A percentile compares a stretch with the other conserved stretches of the same genome.
phyloP scores from a whole-genome alignment of 2,888 invertebrate genomes.

The Troides helena region DNA sequence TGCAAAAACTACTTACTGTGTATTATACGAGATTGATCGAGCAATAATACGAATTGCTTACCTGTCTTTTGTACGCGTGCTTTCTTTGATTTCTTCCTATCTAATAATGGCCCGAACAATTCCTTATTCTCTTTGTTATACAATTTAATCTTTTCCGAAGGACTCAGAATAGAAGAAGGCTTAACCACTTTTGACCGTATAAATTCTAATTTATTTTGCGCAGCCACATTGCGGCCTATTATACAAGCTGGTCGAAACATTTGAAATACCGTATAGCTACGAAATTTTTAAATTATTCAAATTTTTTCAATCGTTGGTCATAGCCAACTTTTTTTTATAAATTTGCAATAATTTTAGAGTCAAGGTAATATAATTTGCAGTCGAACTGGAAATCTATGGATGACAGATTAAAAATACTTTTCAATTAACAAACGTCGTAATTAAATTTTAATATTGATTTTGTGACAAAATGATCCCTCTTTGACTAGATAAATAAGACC shows the following conservation, averaged over 20 bases:
- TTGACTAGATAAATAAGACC: neutral
- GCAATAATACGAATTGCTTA: constrained; percentile 50
- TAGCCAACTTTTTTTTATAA: neutral
- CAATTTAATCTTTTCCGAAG: constrained; percentile 67
- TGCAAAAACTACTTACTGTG: neutral
- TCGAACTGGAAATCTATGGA: neutral
- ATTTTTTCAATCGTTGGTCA: neutral
- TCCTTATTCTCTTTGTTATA: constrained; percentile 75
- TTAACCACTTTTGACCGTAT: constrained; percentile 67
- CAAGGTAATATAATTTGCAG: neutral
- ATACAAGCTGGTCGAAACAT: constrained; percentile 64
- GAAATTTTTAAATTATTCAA: neutral
- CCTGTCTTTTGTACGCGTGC: constrained; percentile 61
- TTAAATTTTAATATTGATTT: neutral
- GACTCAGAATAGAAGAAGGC: constrained; percentile 67
- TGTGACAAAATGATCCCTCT: neutral
- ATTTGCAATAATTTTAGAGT: neutral
- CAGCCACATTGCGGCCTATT: constrained; percentile 53
- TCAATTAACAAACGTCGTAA: neutral
- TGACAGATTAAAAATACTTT: neutral
- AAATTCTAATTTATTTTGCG: constrained; percentile 56
- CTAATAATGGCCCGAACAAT: constrained; percentile 73
- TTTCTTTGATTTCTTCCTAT: constrained; percentile 69
- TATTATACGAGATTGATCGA: constrained; percentile 52
- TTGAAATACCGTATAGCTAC: neutral